Base-by-base conservation (phyloP, 2,113 vertebrate species). In the Apteryx mantelli region DNA sequence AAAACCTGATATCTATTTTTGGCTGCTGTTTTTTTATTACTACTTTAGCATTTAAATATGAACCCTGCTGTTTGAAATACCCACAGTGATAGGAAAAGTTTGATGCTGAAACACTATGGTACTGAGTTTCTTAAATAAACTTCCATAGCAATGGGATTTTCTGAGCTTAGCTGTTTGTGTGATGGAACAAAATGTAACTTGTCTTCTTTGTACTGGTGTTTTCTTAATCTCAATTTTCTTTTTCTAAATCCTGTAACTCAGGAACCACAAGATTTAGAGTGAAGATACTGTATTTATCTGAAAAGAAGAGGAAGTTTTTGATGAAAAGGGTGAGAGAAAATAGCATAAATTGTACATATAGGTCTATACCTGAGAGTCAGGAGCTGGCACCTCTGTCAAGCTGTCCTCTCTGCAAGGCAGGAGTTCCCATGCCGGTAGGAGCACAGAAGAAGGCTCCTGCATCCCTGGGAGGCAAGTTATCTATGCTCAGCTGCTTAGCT, bases 201-300 rank as follows among this genome's bases (percentile, higher is more conserved):
- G 4, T 50, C 42, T 65, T 13, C 25, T 40, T 69, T 52, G 42
- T 7, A 40, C 13, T 24, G 5, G 8, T 65, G 26, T 52, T 88
- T 69, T 69, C 75, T 42, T 60, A 63, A 56, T 9, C 50, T 11
- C 7, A 15, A 13, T 93, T 69, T 93, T n/a, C 55, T 89, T 93
- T 80, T 7, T n/a, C 16, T 63, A 13, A 12, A 74, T 40, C 28
- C 6, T 7, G 3, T 58, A 66, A 46, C 60, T 78, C 15, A 46
- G 60, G 44, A 70, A 80, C 52, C 2, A 34, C 38, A 44, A 81
- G 26, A 69, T 80, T 66, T 10, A 2, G 25, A 40, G 64, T 18
- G 73, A 70, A 63, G 44, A 24, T 7, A 12, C 1, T 10, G 0
- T 38, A 21, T 77, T 70, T 87, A 36, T 68, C 0, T 0, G 34